Evolutionary conservation across 2,797 vertebrate species (phyloP).

Genomic region (Notoglanidium macrostoma): DNA sequence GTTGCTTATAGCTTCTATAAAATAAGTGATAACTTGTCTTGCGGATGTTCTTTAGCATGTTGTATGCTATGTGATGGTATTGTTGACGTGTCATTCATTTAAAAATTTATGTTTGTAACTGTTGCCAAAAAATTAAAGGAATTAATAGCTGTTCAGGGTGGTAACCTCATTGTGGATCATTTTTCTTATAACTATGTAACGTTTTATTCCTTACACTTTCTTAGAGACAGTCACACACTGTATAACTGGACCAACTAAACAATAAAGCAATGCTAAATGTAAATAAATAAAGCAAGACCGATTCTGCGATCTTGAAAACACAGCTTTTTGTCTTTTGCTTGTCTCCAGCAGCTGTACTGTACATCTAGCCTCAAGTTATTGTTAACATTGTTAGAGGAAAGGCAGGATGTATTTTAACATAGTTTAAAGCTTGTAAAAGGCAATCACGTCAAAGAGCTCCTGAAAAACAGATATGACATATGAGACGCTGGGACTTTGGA

Average conservation of each 20-base stretch:
- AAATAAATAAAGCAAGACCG: not conserved
- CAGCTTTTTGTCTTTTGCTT: not conserved
- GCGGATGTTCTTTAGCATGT: not conserved
- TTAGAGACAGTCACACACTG: not conserved
- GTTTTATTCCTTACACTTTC: not conserved
- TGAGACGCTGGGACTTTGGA: slow-evolving; percentile 20
- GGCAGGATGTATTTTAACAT: slow-evolving; percentile 11
- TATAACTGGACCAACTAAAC: not conserved
- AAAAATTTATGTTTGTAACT: not conserved
- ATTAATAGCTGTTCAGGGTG: not conserved
- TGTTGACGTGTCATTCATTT: not conserved
- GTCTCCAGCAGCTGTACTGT: not conserved
- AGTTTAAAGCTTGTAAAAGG: slow-evolving; percentile 22
- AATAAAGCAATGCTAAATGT: not conserved
- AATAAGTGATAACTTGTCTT: not conserved
- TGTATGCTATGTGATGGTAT: no score
- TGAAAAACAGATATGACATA: slow-evolving; percentile 22
- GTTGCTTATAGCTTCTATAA: not conserved
- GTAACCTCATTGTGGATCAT: not conserved
- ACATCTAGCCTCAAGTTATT: not conserved
- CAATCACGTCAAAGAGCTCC: not conserved
- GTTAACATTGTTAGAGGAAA: not conserved
- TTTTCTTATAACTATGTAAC: not conserved
- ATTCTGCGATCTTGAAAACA: not conserved
- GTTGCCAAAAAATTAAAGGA: not conserved